Evolutionary conservation across 1,140 invertebrate genomes (phyloP), one percentile per base, ranked within the genome.

Genomic region (Andrena cerasifolii): DNA sequence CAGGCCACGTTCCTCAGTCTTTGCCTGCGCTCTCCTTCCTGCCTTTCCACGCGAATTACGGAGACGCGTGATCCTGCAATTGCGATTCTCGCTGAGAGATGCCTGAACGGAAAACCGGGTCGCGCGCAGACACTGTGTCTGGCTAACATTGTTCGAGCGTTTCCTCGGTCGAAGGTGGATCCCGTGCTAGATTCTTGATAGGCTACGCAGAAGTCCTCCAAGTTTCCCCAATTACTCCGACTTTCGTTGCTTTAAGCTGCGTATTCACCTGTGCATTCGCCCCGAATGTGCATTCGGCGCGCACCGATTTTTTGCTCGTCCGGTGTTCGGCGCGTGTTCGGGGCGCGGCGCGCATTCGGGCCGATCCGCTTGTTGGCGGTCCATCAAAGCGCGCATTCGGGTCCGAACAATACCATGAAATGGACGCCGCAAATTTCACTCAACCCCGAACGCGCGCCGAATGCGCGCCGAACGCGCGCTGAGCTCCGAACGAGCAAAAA

Each of bases 51-150:
- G 28, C 21, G 72, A 74, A 66, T 54, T 43, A 71, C 66, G 74
- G 74, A 78, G 80, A 81, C 62, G 61, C 62, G 53, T 47, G 61
- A 63, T 73, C 53, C 79, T 78, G 66, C 18, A 67, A 81, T 78
- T 78, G 73, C 28, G 12, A 21, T 54, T n/a, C 10, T 21, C 33
- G 10, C 21, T 56, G 24, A 10, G 75, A 62, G 40, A 28, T 59
- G 21, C 45, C 65, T 43, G 36, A 40, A 53, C 49, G 49, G n/a
- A 54, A 61, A 82, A 83, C n/a, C 79, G 53, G 79, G 67, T 68
- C 67, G 59, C 10, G 43, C 8, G n/a, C 18, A n/a, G 31, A 16
- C 24, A 16, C 40, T 26, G 12, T 3, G 12, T 7, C 51, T 21
- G 10, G 51, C 24, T 54, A n/a, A 53, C n/a, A 2, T 14, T 21